Conservation (phyloP, 2,797 vertebrate genomes). For the Lerista edwardsae region DNA sequence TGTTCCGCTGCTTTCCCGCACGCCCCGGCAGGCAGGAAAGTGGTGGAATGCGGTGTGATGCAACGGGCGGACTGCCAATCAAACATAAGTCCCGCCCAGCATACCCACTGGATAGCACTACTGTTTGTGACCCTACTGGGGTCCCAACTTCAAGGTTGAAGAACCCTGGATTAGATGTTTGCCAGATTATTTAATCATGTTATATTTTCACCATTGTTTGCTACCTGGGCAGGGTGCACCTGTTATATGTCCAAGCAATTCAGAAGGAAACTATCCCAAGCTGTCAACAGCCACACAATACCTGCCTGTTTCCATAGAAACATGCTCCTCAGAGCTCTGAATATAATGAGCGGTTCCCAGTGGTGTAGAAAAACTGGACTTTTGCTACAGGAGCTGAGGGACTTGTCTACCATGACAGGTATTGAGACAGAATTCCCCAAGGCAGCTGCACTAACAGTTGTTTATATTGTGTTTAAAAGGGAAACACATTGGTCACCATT, state of each 20-base stretch:
- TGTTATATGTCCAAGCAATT: constrained; percentile 69
- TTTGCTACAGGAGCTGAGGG: neutral
- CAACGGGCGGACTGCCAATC: no score
- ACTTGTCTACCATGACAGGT: neutral
- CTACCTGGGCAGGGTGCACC: constrained; percentile 63
- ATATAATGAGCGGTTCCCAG: constrained; percentile 51
- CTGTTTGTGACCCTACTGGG: no score
- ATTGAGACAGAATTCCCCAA: neutral
- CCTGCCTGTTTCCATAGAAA: constrained; percentile 71
- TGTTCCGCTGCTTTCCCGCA: no score
- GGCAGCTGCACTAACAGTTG: constrained; percentile 4
- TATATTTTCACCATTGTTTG: constrained; percentile 51
- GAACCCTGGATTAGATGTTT: constrained; percentile 52
- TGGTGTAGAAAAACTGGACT: neutral
- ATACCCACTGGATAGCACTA: no score
- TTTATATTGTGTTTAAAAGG: neutral
- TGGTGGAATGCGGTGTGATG: no score
- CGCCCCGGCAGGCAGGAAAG: no score
- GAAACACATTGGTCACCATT: neutral
- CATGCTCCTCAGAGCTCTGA: constrained; percentile 35
- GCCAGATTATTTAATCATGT: constrained; percentile 56
- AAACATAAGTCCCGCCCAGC: no score
- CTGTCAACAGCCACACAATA: constrained; percentile 66
- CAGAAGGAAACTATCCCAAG: constrained; percentile 56
- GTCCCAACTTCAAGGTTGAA: no score